phyloP scores from a whole-genome alignment of 2,113 vertebrate species.

The Taxidea taxus region DNA sequence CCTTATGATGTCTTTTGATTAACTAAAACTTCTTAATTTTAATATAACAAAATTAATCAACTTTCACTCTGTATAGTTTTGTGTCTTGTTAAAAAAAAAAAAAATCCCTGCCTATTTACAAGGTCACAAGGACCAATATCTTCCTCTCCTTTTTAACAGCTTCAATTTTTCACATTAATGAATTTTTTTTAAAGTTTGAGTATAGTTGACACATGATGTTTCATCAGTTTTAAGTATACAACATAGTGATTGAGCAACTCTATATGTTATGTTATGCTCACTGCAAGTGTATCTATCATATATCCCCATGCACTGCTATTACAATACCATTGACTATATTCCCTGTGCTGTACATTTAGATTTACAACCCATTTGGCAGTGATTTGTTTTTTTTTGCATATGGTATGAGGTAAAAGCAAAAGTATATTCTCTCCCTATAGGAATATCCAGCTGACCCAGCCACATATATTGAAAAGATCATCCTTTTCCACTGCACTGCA shows the following conservation, averaged over 20 bases:
- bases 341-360: neutral
- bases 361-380: neutral
- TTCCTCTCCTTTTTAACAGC: neutral
- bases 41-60: neutral
- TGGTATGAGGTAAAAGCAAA: neutral
- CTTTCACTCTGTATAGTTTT: neutral
- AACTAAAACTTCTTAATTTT: conserved; percentile 9
- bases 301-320: neutral
- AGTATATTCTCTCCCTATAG: neutral
- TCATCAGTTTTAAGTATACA: neutral
- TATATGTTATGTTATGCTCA: neutral
- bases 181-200: neutral
- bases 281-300: neutral
- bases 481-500: neutral
- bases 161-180: neutral
- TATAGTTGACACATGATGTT: neutral
- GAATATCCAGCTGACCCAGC: neutral
- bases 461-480: neutral
- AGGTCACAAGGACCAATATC: neutral
- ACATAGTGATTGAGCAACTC: neutral
- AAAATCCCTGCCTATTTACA: neutral
- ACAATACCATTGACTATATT: neutral
- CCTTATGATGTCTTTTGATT: neutral
- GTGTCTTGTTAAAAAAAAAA: neutral
- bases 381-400: neutral